phyloP scores from a whole-genome alignment of 1,140 invertebrate genomes.

The Tetramorium alpestre region DNA sequence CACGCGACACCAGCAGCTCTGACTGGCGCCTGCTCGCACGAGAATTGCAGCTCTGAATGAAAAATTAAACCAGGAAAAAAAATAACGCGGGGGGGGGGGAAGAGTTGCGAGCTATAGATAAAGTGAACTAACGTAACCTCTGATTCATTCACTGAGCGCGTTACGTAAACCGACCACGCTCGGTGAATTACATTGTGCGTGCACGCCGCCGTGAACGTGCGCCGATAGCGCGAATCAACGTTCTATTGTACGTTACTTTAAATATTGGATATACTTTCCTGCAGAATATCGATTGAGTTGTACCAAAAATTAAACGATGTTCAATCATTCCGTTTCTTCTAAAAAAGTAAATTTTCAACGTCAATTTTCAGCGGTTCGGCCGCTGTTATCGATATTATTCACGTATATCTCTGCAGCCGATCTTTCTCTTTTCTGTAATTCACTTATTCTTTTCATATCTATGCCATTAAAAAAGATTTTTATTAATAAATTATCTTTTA shows the following conservation, averaged over 20 bases:
- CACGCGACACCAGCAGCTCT: neutral
- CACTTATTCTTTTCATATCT: neutral
- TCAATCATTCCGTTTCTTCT: neutral
- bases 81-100: slow-evolving; percentile 42
- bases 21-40: slow-evolving; percentile 29
- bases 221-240: slow-evolving; percentile 39
- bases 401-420: neutral
- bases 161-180: slow-evolving; percentile 62
- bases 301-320: neutral
- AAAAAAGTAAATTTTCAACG: neutral
- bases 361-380: neutral
- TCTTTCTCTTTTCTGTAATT: neutral
- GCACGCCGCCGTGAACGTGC: slow-evolving; percentile 33
- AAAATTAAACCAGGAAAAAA: slow-evolving; percentile 24
- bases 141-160: slow-evolving; percentile 69
- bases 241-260: slow-evolving; percentile 7
- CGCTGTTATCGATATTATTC: neutral
- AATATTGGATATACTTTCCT: neutral
- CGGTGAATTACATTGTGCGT: slow-evolving; percentile 53
- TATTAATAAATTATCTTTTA: slow-evolving; percentile 28
- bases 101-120: slow-evolving; percentile 57
- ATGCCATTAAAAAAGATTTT: neutral
- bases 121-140: slow-evolving; percentile 66
- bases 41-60: slow-evolving; percentile 35
- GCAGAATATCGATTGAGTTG: neutral